Evolutionary conservation across 2,888 invertebrate genomes (phyloP), one percentile per base, ranked within the genome.

Genomic region (Zeuzera pyrina): DNA sequence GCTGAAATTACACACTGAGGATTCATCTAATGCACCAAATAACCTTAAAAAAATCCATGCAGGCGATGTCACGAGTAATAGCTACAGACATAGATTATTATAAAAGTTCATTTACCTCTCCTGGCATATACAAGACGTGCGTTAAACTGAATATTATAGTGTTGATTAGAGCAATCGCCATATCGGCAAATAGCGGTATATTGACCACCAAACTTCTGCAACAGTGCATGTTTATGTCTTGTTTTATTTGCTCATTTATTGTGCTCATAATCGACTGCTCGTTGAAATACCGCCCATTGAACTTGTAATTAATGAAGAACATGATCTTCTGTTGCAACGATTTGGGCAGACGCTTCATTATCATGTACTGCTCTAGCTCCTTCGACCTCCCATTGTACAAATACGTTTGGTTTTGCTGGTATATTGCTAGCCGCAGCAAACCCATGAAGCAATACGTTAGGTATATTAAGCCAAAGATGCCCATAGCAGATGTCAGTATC

Each of bases 181-280:
- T n/a, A n/a, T n/a, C n/a, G n/a, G n/a, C n/a, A n/a, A n/a, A n/a
- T n/a, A n/a, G n/a, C n/a, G n/a, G n/a, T n/a, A n/a, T n/a, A n/a
- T n/a, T n/a, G n/a, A n/a, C n/a, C n/a, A n/a, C n/a, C n/a, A n/a
- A n/a, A n/a, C n/a, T n/a, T n/a, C n/a, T n/a, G n/a, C n/a, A n/a
- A n/a, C n/a, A n/a, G n/a, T n/a, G n/a, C n/a, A n/a, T n/a, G n/a
- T n/a, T n/a, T n/a, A n/a, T n/a, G 39, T 88, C 87, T 39, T 84
- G 66, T 26, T 78, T 70, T 24, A 86, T 66, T 36, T 72, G 71
- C 38, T 74, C 77, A 15, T 71, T 70, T 6, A 76, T 57, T 2
- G 71, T 71, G 19, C 45, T 53, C 47, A 60, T 31, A 6, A 76
- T 70, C 2, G 44, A 43, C 2, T 41, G 37, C 42, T 76, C 73